A percentile compares a stretch with the other conserved stretches of the same genome.
phyloP scores from a whole-genome alignment of 1,140 invertebrate species.

The Bombyx mori region DNA sequence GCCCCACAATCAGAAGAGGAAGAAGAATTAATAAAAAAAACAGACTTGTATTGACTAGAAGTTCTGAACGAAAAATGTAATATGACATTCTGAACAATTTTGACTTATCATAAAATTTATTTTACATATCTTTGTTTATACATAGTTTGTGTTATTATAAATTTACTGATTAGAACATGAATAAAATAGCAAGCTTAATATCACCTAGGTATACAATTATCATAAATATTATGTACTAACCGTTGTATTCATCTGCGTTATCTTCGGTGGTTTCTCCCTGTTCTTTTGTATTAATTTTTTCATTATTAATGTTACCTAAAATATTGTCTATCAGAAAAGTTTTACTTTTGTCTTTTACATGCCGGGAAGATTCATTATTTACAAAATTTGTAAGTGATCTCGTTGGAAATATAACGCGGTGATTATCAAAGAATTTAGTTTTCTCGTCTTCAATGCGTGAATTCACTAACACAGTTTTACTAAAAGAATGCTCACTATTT shows the following conservation, averaged over 20 bases:
- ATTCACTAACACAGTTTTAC: conserved; percentile 17
- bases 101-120: too few species aligned
- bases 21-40: too few species aligned
- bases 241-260: conserved; percentile 56
- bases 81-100: too few species aligned
- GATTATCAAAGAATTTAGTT: conserved; percentile 29
- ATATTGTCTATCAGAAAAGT: conserved; percentile 64
- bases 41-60: too few species aligned
- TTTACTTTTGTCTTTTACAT: conserved; percentile 42
- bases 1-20: too few species aligned
- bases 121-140: too few species aligned
- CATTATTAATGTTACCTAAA: conserved; percentile 47
- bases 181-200: too few species aligned
- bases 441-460: conserved; percentile 20
- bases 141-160: too few species aligned
- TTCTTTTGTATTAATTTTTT: conserved; percentile 18
- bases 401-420: conserved; percentile 19
- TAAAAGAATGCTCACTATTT: conserved; percentile 36
- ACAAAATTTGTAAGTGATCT: conserved; percentile 27
- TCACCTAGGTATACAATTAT: too few species aligned
- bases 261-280: conserved; percentile 38
- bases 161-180: too few species aligned
- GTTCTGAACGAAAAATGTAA: too few species aligned
- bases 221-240: conserved; percentile 19
- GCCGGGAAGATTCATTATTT: conserved; percentile 24